Evolutionary conservation across 2,797 vertebrate species (phyloP).

Genomic region (Fundulus diaphanus): DNA sequence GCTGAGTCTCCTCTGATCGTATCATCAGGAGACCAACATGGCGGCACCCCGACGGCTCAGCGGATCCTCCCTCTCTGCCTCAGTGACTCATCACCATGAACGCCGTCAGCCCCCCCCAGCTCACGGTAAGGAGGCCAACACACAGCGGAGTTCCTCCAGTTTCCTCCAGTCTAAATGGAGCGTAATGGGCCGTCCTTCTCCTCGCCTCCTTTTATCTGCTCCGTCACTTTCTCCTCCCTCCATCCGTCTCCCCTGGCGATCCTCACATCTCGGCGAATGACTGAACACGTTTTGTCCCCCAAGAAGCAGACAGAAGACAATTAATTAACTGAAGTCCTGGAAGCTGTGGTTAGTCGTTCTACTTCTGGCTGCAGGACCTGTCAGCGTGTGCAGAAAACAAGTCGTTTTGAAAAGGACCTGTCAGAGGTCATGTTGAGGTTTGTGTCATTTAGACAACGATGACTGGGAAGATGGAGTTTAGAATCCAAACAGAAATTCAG

Average conservation of each 20-base stretch:
- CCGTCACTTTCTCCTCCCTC: constrained; percentile 30
- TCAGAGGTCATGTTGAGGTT: too few relatives aligned
- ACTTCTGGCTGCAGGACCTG: background rate
- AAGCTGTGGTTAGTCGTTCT: constrained; percentile 9
- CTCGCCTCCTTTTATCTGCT: constrained; percentile 42
- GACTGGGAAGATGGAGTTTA: too few relatives aligned
- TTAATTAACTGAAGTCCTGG: constrained; percentile 38
- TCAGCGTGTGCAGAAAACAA: too few relatives aligned
- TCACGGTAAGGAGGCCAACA: constrained; percentile 64
- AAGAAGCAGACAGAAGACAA: constrained; percentile 34
- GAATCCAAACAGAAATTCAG: too few relatives aligned
- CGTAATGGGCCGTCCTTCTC: constrained; percentile 45
- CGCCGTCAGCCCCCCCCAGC: background rate
- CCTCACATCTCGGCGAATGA: constrained; percentile 15
- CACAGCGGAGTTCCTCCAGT: constrained; percentile 66
- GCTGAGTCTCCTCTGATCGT: background rate
- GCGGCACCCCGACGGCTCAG: constrained; percentile 13
- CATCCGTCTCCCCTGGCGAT: constrained; percentile 8
- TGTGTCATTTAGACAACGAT: too few relatives aligned
- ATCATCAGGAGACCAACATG: constrained; percentile 4
- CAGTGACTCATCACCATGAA: constrained; percentile 48
- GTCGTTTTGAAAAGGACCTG: too few relatives aligned
- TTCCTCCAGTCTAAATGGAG: constrained; percentile 67
- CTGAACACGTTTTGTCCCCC: constrained; percentile 35
- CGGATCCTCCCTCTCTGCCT: constrained; percentile 1